These are phyloP conservation scores for Listronotus bonariensis DNA, from an alignment of 1,140 invertebrate species.

Conservation along the genomic window DNA sequence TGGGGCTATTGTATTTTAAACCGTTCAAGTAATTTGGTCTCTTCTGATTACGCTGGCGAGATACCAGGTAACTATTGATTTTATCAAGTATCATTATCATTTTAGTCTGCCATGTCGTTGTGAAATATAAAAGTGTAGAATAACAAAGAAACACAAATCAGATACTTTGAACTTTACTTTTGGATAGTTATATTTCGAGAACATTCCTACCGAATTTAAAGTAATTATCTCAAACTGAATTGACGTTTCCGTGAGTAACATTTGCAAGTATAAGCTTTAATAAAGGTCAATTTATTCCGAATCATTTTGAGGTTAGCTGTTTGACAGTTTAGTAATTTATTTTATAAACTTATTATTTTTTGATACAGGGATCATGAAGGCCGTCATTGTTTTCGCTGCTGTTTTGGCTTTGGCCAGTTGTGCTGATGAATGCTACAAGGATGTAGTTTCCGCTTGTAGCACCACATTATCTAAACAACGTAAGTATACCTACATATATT, in stretches of 20 bases:
- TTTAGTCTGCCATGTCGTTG: background rate
- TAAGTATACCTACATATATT: too few species aligned
- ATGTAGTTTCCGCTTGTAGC: conserved; percentile 63
- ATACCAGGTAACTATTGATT: conserved; percentile 50
- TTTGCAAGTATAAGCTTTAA: background rate
- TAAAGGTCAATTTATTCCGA: conserved; percentile 1
- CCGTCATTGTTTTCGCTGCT: conserved; percentile 60
- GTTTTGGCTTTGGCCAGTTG: conserved; percentile 59
- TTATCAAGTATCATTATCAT: conserved; percentile 2
- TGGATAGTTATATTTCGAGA: background rate
- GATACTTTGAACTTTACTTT: conserved; percentile 9
- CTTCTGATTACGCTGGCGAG: conserved; percentile 57
- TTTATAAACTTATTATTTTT: conserved; percentile 21
- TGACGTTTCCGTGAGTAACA: too few species aligned
- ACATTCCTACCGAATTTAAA: background rate
- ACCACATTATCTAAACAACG: conserved; percentile 50
- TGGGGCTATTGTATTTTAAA: conserved; percentile 18
- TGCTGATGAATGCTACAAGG: conserved; percentile 66
- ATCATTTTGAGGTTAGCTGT: conserved; percentile 11
- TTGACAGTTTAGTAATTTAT: background rate
- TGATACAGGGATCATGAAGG: conserved; percentile 61
- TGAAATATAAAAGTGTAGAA: background rate
- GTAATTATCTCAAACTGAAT: too few species aligned
- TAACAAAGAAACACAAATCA: background rate
- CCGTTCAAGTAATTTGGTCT: conserved; percentile 12